Base-by-base conservation (phyloP, 2,888 invertebrate species). In the Cheilosia vulpina region DNA sequence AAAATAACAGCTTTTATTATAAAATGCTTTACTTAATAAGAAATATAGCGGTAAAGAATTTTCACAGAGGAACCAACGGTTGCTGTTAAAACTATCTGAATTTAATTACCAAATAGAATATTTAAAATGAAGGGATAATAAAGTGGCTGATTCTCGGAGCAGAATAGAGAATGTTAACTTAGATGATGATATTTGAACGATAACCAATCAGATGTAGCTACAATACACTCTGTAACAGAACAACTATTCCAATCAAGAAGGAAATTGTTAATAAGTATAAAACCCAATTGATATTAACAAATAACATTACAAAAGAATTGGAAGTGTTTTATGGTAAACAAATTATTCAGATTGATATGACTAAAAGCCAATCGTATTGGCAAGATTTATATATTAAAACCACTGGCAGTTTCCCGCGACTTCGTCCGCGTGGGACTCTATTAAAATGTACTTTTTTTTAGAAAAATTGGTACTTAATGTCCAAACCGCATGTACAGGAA, bases 181-280 rank as follows among this genome's bases (percentile, higher is more conserved):
- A 38, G 9, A 38, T 38, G 38, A 9, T 38, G 38, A n/a, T n/a
- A 38, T 38, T 5, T 38, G 38, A 38, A 2, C 9, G 38, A 38
- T 38, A 38, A 9, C 13, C 38, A 4, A 27, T 27, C 27, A 27
- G 27, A 27, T 83, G 27, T 27, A 27, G 27, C 27, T 5, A 27
- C 27, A 5, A 27, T 27, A 2, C 27, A 27, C 27, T 27, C 77
- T 7, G 45, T 38, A 27, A 52, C 73, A 57, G 69, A 84, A 62
- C 73, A 84, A 58, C 57, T 19, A 17, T 83, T 13, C 50, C 24
- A 13, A 41, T 76, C 13, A 76, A 52, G 31, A 60, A 66, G 58
- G 63, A 47, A 47, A 83, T 77, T 17, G 55, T 77, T 2, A 79
- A 84, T 41, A 84, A 68, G 19, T 79, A 73, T 27, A 75, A 68